Evolutionary conservation across 2,888 invertebrate genomes (phyloP).

Genomic region (Nowickia ferox): DNA sequence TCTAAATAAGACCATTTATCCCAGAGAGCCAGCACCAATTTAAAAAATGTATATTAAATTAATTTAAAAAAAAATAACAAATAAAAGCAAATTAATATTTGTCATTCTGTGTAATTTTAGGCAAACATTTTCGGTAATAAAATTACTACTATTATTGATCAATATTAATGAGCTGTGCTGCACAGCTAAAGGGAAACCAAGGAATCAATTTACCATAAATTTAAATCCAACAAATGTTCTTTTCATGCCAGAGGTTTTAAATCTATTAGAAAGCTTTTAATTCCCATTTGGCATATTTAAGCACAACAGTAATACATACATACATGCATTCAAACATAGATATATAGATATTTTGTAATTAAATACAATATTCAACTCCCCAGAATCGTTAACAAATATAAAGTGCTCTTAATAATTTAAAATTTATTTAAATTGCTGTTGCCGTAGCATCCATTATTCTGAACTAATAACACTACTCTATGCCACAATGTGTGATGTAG

Average conservation of each 20-base stretch:
- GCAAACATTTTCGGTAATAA: not conserved
- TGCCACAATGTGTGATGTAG: slow-evolving; percentile 45
- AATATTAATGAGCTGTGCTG: not conserved
- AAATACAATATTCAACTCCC: slow-evolving; percentile 19
- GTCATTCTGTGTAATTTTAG: not conserved
- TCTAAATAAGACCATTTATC: too few relatives aligned
- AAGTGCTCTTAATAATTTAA: slow-evolving; percentile 42
- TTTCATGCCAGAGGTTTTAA: not conserved
- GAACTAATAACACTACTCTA: slow-evolving; percentile 49
- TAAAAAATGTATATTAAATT: too few relatives aligned
- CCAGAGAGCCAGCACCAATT: too few relatives aligned
- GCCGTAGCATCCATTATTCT: slow-evolving; percentile 18
- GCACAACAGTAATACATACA: not conserved
- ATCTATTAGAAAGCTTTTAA: not conserved
- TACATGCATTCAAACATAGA: too few relatives aligned
- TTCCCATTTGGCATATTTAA: not conserved
- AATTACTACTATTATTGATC: not conserved
- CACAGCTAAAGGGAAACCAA: not conserved
- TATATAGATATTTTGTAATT: slow-evolving; percentile 23
- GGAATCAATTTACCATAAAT: slow-evolving; percentile 19
- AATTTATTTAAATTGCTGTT: slow-evolving; percentile 54
- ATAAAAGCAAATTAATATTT: too few relatives aligned
- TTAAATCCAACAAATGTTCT: not conserved
- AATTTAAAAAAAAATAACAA: too few relatives aligned
- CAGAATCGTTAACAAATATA: slow-evolving; percentile 34